Conservation (phyloP, 1,140 invertebrate species). For the Chironomus tepperi region DNA sequence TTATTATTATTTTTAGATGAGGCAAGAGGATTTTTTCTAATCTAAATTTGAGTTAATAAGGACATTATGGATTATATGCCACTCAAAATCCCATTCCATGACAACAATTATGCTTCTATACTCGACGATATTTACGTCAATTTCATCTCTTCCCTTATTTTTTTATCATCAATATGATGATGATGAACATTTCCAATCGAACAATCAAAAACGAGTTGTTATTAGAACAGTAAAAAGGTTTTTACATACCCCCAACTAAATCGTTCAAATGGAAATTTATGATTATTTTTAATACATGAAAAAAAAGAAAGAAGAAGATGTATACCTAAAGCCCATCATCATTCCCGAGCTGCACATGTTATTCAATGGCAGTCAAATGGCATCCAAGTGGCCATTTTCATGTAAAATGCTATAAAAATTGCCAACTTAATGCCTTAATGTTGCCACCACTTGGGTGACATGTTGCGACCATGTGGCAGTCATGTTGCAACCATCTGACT, state of each 20-base stretch:
- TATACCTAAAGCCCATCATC: neutral
- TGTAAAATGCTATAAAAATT: too few species aligned
- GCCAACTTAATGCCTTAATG: too few species aligned
- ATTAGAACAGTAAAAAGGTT: neutral
- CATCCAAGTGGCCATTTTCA: too few species aligned
- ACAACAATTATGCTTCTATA: neutral
- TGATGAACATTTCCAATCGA: neutral
- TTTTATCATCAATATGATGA: too few species aligned
- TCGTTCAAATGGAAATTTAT: slow-evolving; percentile 6
- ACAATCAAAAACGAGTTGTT: slow-evolving; percentile 6
- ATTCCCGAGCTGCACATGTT: too few species aligned
- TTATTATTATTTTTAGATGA: slow-evolving; percentile 2
- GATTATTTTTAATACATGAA: neutral
- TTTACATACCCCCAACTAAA: neutral
- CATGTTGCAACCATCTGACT: too few species aligned
- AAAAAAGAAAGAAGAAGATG: neutral
- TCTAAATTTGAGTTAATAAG: neutral
- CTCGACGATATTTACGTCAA: neutral
- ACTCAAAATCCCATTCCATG: neutral
- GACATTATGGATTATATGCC: neutral
- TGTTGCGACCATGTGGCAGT: too few species aligned
- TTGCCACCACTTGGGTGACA: too few species aligned
- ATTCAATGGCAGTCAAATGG: too few species aligned
- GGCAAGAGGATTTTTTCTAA: neutral
- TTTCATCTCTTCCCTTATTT: neutral